Evolutionary conservation across 2,113 vertebrate genomes (phyloP).

Genomic region (Ceratotherium simum): DNA sequence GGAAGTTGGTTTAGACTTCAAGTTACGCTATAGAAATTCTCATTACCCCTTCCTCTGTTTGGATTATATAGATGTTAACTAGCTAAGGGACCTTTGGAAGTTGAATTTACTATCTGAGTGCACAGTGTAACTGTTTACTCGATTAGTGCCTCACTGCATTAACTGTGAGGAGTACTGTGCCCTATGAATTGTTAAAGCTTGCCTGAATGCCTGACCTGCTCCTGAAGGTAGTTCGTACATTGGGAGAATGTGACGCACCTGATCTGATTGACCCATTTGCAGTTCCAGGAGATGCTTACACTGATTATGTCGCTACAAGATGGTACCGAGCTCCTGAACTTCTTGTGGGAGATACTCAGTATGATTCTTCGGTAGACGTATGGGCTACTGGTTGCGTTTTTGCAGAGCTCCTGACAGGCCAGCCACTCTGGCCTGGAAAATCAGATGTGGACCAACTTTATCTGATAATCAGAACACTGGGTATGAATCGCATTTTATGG

Average conservation of each 20-base stretch:
- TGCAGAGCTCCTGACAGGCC: conserved; percentile 93
- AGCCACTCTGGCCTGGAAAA: conserved; percentile 95
- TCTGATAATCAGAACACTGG: conserved; percentile 94
- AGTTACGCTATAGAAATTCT: background rate
- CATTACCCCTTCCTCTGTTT: fast-evolving
- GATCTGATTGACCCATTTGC: conserved; percentile 70
- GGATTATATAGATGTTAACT: background rate
- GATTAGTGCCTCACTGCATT: fast-evolving
- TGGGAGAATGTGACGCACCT: background rate
- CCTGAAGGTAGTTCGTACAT: background rate
- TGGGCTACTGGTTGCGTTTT: conserved; percentile 97
- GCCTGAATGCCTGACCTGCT: background rate
- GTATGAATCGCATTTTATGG: conserved; percentile 83
- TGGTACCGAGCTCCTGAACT: conserved; percentile 97
- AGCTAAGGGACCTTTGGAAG: background rate
- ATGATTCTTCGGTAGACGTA: conserved; percentile 94
- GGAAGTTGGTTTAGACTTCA: background rate
- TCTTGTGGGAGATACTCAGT: conserved; percentile 96
- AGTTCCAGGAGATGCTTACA: conserved; percentile 95
- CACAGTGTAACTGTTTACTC: background rate
- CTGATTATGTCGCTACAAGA: conserved; percentile 96
- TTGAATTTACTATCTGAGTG: background rate
- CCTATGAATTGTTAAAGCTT: background rate
- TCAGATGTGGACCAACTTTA: conserved; percentile 97
- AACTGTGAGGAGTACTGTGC: background rate